Evolutionary conservation across 2,113 vertebrate species (phyloP), one percentile per base, ranked within the genome.

Genomic region (Lanius ludovicianus): DNA sequence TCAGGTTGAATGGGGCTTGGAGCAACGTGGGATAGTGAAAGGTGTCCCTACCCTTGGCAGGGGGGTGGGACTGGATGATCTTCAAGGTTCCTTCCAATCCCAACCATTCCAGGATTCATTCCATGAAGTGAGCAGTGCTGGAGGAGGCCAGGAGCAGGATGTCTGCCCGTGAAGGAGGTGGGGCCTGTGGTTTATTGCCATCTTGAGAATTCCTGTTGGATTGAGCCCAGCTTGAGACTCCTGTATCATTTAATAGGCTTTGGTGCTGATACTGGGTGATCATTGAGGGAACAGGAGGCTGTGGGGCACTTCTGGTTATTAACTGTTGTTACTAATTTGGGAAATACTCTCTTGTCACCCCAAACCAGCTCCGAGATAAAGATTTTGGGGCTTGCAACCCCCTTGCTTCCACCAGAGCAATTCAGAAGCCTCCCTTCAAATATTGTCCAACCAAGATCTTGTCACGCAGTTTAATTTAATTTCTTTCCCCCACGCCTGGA

Each of bases 401-500:
- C 33, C 27, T 33, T 35, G 20, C 42, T 19, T 82, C 49, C 47
- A 17, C 52, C 50, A 84, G 49, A 52, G 46, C 75, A 50, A 37
- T 69, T 49, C 55, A 83, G 70, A 89, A 47, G 56, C 35, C 31
- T 60, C 73, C 27, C 42, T 84, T 87, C 22, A 7, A 46, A 25
- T 75, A 55, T 27, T 49, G 23, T 52, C 59, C 67, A 41, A 15
- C 50, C 37, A 30, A 73, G 74, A 62, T 67, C 70, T 94, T 65
- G 53, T 84, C 73, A 33, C 2, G 3, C 71, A 39, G 52, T 69
- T 90, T 20, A 39, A 30, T 96, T 95, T 95, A 35, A 94, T 95
- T 95, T 84, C 77, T 89, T 91, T 69, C 67, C 44, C 44, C 41
- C 62, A 31, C 25, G 33, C 62, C 47, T 95, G 86, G 52, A 31